Conservation (phyloP, 2,797 vertebrate genomes). For the Dromococcyx pavoninus region DNA sequence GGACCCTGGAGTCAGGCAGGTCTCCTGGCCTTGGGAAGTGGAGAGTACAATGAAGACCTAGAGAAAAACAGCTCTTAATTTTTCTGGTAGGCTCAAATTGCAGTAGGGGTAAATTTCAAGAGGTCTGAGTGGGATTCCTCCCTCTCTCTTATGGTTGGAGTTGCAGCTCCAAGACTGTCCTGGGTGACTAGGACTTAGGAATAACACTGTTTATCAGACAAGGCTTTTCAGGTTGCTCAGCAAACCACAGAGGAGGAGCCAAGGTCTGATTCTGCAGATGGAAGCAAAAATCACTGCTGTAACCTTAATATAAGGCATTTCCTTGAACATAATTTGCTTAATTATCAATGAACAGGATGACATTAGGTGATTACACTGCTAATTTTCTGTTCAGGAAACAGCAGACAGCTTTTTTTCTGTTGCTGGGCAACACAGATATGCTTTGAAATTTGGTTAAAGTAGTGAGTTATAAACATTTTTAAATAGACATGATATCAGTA, state of each 20-base stretch:
- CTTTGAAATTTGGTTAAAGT: constrained; percentile 39
- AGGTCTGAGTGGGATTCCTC: neutral
- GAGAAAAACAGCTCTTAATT: neutral
- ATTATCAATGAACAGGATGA: constrained; percentile 30
- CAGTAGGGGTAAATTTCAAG: neutral
- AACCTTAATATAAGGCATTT: constrained; percentile 20
- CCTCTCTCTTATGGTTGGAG: neutral
- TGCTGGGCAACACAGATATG: constrained; percentile 41
- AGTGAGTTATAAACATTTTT: constrained; percentile 6
- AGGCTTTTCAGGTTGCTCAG: neutral
- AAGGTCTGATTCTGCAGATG: neutral
- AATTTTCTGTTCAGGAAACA: constrained; percentile 47
- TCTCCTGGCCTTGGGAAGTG: neutral
- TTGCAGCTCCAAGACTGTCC: neutral
- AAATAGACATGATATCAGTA: constrained; percentile 1
- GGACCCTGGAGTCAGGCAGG: neutral
- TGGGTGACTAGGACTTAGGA: neutral
- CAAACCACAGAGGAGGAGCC: neutral
- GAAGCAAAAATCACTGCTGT: neutral
- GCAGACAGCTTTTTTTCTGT: constrained; percentile 8
- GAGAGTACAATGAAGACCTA: neutral
- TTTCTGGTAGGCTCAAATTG: neutral
- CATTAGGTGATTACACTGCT: constrained; percentile 29
- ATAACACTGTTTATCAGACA: neutral
- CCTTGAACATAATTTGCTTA: neutral